Percentiles rank a stretch among this genome's conserved stretches.
These are phyloP conservation scores for Oxytorus armatus DNA, from an alignment of 2,888 invertebrate species.

Conservation along the genomic window DNA sequence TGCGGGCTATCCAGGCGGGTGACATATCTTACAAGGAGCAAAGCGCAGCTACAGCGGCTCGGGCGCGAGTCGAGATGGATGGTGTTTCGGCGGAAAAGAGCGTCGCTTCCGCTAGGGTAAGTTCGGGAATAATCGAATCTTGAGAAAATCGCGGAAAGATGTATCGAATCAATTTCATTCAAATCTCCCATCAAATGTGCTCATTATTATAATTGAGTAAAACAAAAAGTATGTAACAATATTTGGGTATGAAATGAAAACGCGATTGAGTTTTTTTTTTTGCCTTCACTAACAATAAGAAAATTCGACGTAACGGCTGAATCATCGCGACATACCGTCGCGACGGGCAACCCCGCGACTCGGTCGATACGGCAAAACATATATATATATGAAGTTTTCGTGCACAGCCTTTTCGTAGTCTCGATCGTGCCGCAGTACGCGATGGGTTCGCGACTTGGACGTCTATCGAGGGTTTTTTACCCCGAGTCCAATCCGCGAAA, in stretches of 20 bases:
- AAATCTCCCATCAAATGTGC: too few relatives aligned
- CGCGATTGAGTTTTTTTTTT: conserved; percentile 1
- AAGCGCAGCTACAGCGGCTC: conserved; percentile 91
- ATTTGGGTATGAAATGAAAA: too few relatives aligned
- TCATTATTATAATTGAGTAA: background rate
- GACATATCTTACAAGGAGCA: conserved; percentile 93
- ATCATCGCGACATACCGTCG: conserved; percentile 63
- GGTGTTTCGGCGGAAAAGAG: conserved; percentile 95
- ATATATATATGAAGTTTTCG: conserved; percentile 28
- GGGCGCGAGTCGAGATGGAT: conserved; percentile 92
- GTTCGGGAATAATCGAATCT: conserved; percentile 68
- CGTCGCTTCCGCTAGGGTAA: conserved; percentile 92
- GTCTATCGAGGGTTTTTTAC: conserved; percentile 71
- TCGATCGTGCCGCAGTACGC: conserved; percentile 65
- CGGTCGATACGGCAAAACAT: conserved; percentile 72
- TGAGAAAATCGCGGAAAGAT: too few relatives aligned
- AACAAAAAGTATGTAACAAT: background rate
- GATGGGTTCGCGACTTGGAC: conserved; percentile 78
- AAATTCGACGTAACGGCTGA: conserved; percentile 48
- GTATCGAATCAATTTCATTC: too few relatives aligned
- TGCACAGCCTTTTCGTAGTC: too few relatives aligned
- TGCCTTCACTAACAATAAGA: background rate
- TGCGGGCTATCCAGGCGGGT: conserved; percentile 91
- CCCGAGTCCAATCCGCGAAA: conserved; percentile 64
- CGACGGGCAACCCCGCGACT: conserved; percentile 64